Evolutionary conservation across 1,140 invertebrate genomes (phyloP), one percentile per base, ranked within the genome.

Genomic region (Drosophila bocqueti): DNA sequence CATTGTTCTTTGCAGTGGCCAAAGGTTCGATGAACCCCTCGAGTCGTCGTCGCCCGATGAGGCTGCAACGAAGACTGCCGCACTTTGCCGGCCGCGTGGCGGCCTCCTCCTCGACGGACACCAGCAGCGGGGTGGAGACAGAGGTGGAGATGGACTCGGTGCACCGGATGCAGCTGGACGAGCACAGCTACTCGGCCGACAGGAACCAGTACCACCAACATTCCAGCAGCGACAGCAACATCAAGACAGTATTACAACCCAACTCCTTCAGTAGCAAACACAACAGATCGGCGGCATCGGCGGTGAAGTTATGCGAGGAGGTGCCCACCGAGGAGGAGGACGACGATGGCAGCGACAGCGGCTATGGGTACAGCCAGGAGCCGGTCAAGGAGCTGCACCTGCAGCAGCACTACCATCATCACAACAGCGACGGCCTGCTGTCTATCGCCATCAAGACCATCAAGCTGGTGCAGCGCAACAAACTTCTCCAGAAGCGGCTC

Each of bases 391-490:
- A 63, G 38, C 21, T 58, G 16, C 16, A 46, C 42, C 49, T 21
- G n/a, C 64, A 67, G 11, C 63, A 67, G 18, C 47, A 54, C 13
- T 21, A 45, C 16, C 60, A 54, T 26, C 76, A 76, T 31, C 79
- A 81, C 5, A 59, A 91, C 26, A 58, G 57, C 36, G 76, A 90
- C 42, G 86, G 83, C 2, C 61, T 93, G 18, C 58, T 93, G 10
- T 87, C 87, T 8, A 92, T 93, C 21, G 92, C 92, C 40, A 76
- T 93, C 4, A 91, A 92, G 57, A 93, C 92, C 4, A 82, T 93
- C 29, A 92, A 91, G 40, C 60, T 93, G 65, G 86, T 93, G 76
- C 89, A 92, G 55, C 89, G 91, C n/a, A 93, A 93, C 50, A 87
- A 86, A 55, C 40, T 93, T 54, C 58, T 93, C 40, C 92, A 93